Base-by-base conservation (phyloP, 2,888 invertebrate genomes). In the Conchocele bisecta region DNA sequence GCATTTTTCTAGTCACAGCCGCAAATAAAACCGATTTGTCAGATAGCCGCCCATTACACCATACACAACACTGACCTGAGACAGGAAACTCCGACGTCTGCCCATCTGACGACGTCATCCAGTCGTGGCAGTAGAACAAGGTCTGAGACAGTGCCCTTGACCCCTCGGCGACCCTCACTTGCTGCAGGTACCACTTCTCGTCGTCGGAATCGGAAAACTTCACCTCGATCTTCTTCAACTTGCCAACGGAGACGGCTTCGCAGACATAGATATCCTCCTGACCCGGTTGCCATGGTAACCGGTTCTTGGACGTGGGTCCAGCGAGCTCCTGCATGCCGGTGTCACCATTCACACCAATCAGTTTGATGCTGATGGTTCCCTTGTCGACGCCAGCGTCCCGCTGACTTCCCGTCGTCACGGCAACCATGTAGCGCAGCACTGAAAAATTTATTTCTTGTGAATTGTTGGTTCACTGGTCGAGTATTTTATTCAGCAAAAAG, bases 161-260 rank as follows among this genome's bases (percentile, higher is more conserved):
- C 28, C 83, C 84, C 58, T 89, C 89, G 64, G 83, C 78, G 26
- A 89, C 78, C 20, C 74, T 61, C 24, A 89, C 84, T 53, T 83
- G 82, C 22, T 89, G 87, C 20, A 88, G 79, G 74, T 69, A 83
- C 89, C 88, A 89, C 15, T 82, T 69, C 17, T 82, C 81, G 65
- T 75, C 81, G 83, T 42, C 68, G 22, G 61, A 24, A 57, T 70
- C 70, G 42, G 39, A 54, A 20, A 66, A 69, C 33, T 84, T 79
- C 20, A 91, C 72, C 57, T 85, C 77, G 22, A 89, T 73, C 44
- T 81, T 83, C 57, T 84, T 80, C 11, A 90, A 28, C 9, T 75
- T 77, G 3, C 90, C 90, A 5, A 90, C 84, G 57, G 84, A 83
- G 26, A 90, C 89, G 6, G 89, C 89, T 63, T 89, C 88, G 37